Evolutionary conservation across 1,140 invertebrate species (phyloP).

Genomic region (Pectinophora gossypiella): DNA sequence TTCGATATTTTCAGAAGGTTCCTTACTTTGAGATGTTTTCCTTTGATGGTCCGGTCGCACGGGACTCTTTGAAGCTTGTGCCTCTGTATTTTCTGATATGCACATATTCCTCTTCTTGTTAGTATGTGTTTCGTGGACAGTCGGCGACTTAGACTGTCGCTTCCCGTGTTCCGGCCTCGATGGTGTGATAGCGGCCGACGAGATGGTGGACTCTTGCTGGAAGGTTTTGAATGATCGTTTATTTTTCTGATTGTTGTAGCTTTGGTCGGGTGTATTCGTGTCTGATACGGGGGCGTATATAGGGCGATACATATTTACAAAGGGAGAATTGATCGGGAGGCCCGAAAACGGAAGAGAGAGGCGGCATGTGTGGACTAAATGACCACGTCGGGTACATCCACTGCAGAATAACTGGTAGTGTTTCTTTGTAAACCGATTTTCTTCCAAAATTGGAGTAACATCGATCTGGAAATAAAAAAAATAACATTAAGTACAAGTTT

Average conservation of each 20-base stretch:
- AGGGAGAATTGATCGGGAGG: constrained; percentile 53
- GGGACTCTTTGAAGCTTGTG: constrained; percentile 25
- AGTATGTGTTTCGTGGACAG: constrained; percentile 35
- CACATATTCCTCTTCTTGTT: constrained; percentile 49
- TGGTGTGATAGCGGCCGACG: constrained; percentile 12
- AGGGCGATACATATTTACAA: constrained; percentile 44
- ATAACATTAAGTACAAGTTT: neutral
- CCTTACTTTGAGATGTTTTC: constrained; percentile 30
- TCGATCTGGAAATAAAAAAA: constrained; percentile 46
- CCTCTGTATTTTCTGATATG: constrained; percentile 22
- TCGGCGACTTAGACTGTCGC: constrained; percentile 54
- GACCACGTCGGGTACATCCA: constrained; percentile 78
- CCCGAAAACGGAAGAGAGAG: constrained; percentile 46
- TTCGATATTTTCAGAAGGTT: constrained; percentile 13
- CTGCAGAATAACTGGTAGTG: constrained; percentile 76
- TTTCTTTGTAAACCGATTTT: constrained; percentile 50
- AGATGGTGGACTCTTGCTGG: constrained; percentile 18
- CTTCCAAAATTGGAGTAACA: constrained; percentile 46
- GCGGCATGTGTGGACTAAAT: constrained; percentile 77
- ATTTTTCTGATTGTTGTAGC: constrained; percentile 13
- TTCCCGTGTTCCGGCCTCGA: constrained; percentile 31
- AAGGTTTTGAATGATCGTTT: constrained; percentile 14
- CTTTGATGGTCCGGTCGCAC: constrained; percentile 19
- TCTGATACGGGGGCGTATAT: constrained; percentile 27
- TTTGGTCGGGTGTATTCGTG: neutral